Conservation (phyloP, 2,888 invertebrate species). For the Erpobdella octoculata region DNA sequence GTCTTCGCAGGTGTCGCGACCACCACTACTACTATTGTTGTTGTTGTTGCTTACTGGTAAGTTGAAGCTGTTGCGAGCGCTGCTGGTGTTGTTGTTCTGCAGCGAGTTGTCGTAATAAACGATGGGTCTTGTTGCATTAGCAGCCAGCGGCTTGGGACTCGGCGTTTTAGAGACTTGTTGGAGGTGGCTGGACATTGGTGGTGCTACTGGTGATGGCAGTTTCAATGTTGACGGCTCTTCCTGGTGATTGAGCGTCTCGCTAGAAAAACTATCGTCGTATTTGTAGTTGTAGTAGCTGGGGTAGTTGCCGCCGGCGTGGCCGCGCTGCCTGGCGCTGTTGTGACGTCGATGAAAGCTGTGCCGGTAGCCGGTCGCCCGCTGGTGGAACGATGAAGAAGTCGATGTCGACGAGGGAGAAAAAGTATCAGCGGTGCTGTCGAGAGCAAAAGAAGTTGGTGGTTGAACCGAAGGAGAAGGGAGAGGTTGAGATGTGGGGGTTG, state of each 20-base stretch:
- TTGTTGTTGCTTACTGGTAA: conserved; percentile 14
- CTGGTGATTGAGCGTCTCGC: conserved; percentile 9
- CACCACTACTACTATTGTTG: not conserved
- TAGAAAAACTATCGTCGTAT: conserved; percentile 17
- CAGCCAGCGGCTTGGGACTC: conserved; percentile 7
- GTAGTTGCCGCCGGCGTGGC: conserved; percentile 15
- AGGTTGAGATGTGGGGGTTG: conserved; percentile 4
- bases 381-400: conserved; percentile 23
- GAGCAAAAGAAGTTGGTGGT: conserved; percentile 2
- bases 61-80: conserved; percentile 22
- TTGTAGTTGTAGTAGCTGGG: conserved; percentile 27
- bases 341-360: conserved; percentile 26
- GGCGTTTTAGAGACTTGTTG: conserved; percentile 9
- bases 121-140: not conserved
- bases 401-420: not conserved
- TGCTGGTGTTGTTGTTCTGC: conserved; percentile 18
- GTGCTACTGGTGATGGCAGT: conserved; percentile 4
- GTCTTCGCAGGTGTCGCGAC: conserved; percentile 1
- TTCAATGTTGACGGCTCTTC: not conserved
- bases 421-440: conserved; percentile 7
- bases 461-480: not conserved
- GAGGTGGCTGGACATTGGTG: conserved; percentile 7
- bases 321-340: conserved; percentile 25
- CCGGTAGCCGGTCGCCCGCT: conserved; percentile 20
- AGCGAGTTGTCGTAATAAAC: conserved; percentile 17